Evolutionary conservation across 2,888 invertebrate genomes (phyloP).

Genomic region (Drosophila kanekoi): DNA sequence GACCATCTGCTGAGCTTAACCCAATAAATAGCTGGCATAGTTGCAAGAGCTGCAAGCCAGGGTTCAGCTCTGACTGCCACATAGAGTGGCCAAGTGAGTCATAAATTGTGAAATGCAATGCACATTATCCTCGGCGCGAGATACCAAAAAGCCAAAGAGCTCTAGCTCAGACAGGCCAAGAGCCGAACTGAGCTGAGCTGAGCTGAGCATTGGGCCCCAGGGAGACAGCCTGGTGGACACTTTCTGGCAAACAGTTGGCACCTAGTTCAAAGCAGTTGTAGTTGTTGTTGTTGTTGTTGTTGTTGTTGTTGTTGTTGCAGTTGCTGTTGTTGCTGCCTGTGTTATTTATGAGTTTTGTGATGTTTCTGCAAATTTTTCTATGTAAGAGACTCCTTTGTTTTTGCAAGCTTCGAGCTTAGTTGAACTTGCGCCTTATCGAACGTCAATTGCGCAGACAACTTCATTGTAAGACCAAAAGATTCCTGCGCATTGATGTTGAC

Average conservation of each 20-base stretch:
- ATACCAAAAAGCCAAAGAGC: conserved; percentile 60
- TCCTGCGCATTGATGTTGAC: conserved; percentile 75
- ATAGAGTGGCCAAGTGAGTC: conserved; percentile 62
- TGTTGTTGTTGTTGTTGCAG: conserved; percentile 31
- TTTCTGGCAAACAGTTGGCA: conserved; percentile 61
- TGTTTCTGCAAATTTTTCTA: conserved; percentile 82
- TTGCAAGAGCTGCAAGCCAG: conserved; percentile 13
- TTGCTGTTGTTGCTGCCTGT: conserved; percentile 30
- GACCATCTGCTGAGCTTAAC: conserved; percentile 64
- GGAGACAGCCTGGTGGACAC: conserved; percentile 64
- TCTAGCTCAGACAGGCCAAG: conserved; percentile 29
- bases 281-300: conserved; percentile 21
- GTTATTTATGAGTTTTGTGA: conserved; percentile 82
- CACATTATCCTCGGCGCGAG: conserved; percentile 66
- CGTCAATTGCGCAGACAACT: conserved; percentile 79
- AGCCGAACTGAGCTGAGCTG: conserved; percentile 4
- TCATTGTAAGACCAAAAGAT: conserved; percentile 73
- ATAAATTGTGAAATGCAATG: conserved; percentile 73
- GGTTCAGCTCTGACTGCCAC: conserved; percentile 25
- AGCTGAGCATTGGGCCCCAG: conserved; percentile 11
- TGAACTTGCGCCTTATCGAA: conserved; percentile 66
- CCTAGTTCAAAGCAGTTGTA: conserved; percentile 24
- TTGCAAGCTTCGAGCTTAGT: conserved; percentile 36
- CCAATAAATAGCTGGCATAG: conserved; percentile 74
- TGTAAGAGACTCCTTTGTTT: conserved; percentile 60